Evolutionary conservation across 2,888 invertebrate genomes (phyloP).

Genomic region (Allygus modestus): DNA sequence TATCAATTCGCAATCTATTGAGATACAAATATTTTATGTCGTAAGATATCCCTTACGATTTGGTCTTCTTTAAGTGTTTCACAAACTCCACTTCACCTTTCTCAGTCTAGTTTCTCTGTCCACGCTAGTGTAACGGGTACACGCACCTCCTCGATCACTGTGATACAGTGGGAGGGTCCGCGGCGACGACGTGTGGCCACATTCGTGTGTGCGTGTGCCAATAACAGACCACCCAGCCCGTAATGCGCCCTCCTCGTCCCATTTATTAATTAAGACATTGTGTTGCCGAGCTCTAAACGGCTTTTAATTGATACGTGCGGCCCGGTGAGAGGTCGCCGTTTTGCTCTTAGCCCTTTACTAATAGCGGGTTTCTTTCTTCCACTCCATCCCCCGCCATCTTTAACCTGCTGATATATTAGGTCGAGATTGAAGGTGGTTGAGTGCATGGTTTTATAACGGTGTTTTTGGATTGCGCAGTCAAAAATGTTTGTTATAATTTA

Average conservation of each 20-base stretch:
- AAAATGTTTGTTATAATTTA: too few species aligned
- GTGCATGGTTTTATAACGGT: not conserved
- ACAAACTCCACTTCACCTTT: too few species aligned
- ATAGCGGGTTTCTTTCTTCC: constrained; percentile 20
- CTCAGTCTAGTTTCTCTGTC: too few species aligned
- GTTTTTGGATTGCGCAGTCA: too few species aligned
- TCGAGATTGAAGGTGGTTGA: not conserved
- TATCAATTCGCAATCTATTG: too few species aligned
- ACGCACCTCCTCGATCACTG: not conserved
- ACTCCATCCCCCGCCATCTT: not conserved
- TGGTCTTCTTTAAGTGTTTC: too few species aligned
- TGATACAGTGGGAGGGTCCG: not conserved
- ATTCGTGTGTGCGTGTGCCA: constrained; percentile 28
- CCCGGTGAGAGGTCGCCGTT: not conserved
- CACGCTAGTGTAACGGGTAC: not conserved
- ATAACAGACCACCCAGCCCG: constrained; percentile 44
- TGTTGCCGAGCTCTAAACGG: constrained; percentile 34
- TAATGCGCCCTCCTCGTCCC: not conserved
- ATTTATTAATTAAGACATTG: constrained; percentile 62
- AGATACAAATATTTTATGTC: too few species aligned
- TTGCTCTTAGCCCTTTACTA: constrained; percentile 14
- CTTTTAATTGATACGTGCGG: constrained; percentile 55
- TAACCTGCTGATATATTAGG: constrained; percentile 31
- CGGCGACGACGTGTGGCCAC: not conserved
- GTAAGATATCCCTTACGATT: too few species aligned